Conservation (phyloP, 2,113 vertebrate species). For the Emydocephalus ijimae region DNA sequence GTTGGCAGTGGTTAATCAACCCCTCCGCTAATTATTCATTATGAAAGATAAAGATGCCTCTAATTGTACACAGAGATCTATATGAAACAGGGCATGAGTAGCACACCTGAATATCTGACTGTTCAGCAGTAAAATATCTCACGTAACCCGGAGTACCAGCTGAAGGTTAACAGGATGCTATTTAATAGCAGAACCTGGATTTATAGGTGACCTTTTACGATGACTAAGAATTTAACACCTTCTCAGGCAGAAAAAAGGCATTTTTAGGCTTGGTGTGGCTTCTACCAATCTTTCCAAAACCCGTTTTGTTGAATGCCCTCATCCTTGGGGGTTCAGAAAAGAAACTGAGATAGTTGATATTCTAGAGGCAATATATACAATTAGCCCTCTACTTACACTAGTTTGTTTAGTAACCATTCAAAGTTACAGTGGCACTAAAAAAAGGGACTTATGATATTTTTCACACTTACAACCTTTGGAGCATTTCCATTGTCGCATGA, state of each 20-base stretch:
- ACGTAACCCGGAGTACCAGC: not conserved
- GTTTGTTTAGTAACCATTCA: no score
- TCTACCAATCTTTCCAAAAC: not conserved
- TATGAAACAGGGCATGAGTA: not conserved
- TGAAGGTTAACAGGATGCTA: not conserved
- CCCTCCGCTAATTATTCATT: not conserved
- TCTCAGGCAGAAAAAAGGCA: not conserved
- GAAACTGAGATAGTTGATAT: not conserved
- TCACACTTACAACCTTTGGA: no score
- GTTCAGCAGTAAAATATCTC: no score
- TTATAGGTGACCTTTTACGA: not conserved
- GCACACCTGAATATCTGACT: slow-evolving; percentile 9
- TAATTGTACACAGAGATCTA: not conserved
- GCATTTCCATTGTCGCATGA: no score
- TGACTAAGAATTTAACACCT: not conserved
- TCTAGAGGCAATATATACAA: not conserved
- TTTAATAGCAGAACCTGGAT: not conserved
- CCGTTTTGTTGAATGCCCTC: not conserved
- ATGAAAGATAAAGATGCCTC: not conserved
- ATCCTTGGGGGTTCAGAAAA: not conserved
- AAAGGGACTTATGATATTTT: no score
- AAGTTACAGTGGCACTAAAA: no score
- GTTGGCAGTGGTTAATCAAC: no score
- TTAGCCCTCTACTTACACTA: not conserved
- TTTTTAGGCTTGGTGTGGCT: not conserved